A percentile compares a stretch with the other conserved stretches of the same genome.
Conservation (phyloP, 2,113 vertebrate species). For the Mugil cephalus region DNA sequence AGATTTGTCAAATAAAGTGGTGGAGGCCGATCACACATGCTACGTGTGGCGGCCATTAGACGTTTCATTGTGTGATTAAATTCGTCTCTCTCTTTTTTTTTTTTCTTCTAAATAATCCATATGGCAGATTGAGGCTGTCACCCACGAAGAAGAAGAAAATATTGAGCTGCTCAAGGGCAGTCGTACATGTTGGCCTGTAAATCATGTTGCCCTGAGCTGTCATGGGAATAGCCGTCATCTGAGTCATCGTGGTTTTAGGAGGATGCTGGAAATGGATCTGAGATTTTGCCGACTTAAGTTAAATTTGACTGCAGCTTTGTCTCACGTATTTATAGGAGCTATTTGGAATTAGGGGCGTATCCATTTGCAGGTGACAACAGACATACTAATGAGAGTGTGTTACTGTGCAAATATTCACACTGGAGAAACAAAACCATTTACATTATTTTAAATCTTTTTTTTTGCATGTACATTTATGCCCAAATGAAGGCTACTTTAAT, state of each 20-base stretch:
- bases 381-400: slow-evolving; percentile 19
- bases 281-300: slow-evolving; percentile 57
- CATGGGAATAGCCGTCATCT: slow-evolving; percentile 58
- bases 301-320: slow-evolving; percentile 46
- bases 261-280: slow-evolving; percentile 46
- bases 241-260: slow-evolving; percentile 64
- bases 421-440: neutral
- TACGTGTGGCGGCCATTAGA: slow-evolving; percentile 37
- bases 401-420: slow-evolving; percentile 9
- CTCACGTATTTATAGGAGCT: slow-evolving; percentile 38
- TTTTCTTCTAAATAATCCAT: neutral
- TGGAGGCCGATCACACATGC: slow-evolving; percentile 17
- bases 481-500: neutral
- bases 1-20: slow-evolving; percentile 37
- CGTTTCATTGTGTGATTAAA: slow-evolving; percentile 17
- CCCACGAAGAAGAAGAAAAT: slow-evolving; percentile 31
- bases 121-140: slow-evolving; percentile 17
- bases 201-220: slow-evolving; percentile 70
- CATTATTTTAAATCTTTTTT: neutral
- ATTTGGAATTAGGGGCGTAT: slow-evolving; percentile 10
- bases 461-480: neutral
- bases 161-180: slow-evolving; percentile 58
- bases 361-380: slow-evolving; percentile 22
- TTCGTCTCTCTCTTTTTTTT: neutral
- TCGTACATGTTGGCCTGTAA: slow-evolving; percentile 70